Conservation (phyloP, 1,140 invertebrate species). For the Onthophagus taurus region DNA sequence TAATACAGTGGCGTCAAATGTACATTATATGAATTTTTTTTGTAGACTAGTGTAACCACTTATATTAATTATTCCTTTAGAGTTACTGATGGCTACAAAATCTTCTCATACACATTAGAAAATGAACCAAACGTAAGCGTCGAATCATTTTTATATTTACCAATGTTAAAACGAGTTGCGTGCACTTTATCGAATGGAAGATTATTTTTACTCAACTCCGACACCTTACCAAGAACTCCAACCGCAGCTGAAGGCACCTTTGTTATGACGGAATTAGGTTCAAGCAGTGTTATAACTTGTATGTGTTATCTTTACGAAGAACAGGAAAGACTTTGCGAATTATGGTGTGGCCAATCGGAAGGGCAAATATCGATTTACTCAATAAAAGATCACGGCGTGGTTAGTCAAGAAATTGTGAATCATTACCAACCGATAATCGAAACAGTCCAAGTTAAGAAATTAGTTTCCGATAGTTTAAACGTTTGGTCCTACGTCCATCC, state of each 20-base stretch:
- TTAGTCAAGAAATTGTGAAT: conserved; percentile 49
- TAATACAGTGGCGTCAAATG: too few relatives aligned
- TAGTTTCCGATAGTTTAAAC: conserved; percentile 49
- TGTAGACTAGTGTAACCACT: too few relatives aligned
- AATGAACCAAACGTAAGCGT: conserved; percentile 46
- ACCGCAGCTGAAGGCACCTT: conserved; percentile 60
- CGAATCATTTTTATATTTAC: conserved; percentile 53
- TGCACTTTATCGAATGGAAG: conserved; percentile 64
- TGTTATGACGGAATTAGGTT: conserved; percentile 66
- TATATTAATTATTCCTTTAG: too few relatives aligned
- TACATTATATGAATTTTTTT: too few relatives aligned
- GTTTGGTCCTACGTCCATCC: conserved; percentile 73
- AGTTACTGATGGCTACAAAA: conserved; percentile 41
- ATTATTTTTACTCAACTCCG: conserved; percentile 59
- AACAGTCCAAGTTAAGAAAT: conserved; percentile 51
- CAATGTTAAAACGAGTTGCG: conserved; percentile 57
- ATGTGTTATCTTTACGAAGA: conserved; percentile 33
- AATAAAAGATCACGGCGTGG: conserved; percentile 46
- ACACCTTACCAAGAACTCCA: conserved; percentile 48
- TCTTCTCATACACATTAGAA: conserved; percentile 49
- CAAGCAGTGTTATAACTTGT: conserved; percentile 46
- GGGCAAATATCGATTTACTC: conserved; percentile 63
- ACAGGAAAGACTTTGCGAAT: conserved; percentile 43
- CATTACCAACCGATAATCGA: conserved; percentile 49
- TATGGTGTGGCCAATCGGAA: conserved; percentile 69